Conservation (phyloP, 1,140 invertebrate species). For the Sarcophaga bullata region DNA sequence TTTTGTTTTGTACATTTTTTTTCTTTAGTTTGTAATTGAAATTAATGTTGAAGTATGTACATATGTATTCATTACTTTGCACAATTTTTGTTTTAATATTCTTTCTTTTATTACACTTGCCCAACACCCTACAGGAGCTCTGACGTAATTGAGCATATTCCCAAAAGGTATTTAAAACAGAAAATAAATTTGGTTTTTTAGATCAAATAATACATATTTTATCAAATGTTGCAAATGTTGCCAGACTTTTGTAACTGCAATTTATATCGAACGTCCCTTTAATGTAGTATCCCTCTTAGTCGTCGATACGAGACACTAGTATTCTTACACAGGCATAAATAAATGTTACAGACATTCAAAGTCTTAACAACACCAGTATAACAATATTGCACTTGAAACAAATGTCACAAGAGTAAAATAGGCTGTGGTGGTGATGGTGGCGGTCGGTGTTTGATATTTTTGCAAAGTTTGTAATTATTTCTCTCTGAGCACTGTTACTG, state of each 20-base stretch:
- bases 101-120: too few relatives aligned
- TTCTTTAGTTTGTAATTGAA: constrained; percentile 14
- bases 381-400: constrained; percentile 7
- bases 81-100: neutral
- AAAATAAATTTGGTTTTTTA: too few relatives aligned
- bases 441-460: neutral
- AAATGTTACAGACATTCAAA: neutral
- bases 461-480: constrained; percentile 24
- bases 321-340: neutral
- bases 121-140: too few relatives aligned
- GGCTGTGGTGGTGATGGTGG: neutral
- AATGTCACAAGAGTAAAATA: constrained; percentile 13
- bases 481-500: neutral
- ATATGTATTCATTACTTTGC: neutral
- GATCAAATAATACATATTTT: too few relatives aligned
- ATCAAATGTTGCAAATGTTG: too few relatives aligned
- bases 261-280: too few relatives aligned
- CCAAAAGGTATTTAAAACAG: too few relatives aligned
- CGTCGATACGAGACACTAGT: neutral
- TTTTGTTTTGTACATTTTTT: neutral
- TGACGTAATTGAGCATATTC: too few relatives aligned
- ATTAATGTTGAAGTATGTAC: constrained; percentile 11
- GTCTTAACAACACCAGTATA: neutral
- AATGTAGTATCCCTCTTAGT: neutral
- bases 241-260: too few relatives aligned